These are phyloP conservation scores for Achroia grisella DNA, from an alignment of 1,140 invertebrate genomes.

Conservation along the genomic window DNA sequence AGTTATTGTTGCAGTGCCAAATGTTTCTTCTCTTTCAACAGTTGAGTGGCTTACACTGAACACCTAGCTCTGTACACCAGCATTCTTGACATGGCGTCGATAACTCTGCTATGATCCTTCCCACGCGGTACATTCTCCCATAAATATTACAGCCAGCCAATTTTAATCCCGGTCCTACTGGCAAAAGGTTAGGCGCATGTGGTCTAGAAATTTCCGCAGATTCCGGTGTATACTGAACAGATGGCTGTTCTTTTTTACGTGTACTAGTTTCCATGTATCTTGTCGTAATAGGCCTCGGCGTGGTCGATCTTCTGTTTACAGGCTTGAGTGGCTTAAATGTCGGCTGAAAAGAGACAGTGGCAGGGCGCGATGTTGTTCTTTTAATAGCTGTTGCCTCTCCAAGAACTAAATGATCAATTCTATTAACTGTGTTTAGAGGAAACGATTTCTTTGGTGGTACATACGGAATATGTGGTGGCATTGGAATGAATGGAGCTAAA, in stretches of 20 bases:
- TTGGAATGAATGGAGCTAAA: constrained; percentile 27
- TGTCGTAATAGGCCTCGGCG: constrained; percentile 16
- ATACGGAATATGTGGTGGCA: constrained; percentile 31
- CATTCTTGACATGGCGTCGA: constrained; percentile 88
- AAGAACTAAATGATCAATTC: constrained; percentile 58
- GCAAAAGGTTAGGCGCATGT: constrained; percentile 14
- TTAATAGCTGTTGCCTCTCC: constrained; percentile 57
- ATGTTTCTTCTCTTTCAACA: constrained; percentile 73
- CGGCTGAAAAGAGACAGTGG: constrained; percentile 17
- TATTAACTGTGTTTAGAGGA: constrained; percentile 33
- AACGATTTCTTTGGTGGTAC: constrained; percentile 30
- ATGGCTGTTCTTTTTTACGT: constrained; percentile 18
- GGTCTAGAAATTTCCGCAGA: neutral
- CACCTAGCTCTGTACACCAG: constrained; percentile 89
- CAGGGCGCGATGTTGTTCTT: constrained; percentile 25
- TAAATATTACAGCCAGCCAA: constrained; percentile 94
- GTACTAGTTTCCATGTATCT: constrained; percentile 22
- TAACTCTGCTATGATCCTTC: constrained; percentile 87
- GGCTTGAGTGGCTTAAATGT: constrained; percentile 11
- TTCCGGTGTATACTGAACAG: neutral
- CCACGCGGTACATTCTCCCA: constrained; percentile 90
- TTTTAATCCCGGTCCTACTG: constrained; percentile 76
- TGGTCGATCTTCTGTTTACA: constrained; percentile 18
- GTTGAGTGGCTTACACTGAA: constrained; percentile 84
- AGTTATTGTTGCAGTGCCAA: too few species aligned